Conservation (phyloP, 2,797 vertebrate genomes). For the Oreochromis grahami region DNA sequence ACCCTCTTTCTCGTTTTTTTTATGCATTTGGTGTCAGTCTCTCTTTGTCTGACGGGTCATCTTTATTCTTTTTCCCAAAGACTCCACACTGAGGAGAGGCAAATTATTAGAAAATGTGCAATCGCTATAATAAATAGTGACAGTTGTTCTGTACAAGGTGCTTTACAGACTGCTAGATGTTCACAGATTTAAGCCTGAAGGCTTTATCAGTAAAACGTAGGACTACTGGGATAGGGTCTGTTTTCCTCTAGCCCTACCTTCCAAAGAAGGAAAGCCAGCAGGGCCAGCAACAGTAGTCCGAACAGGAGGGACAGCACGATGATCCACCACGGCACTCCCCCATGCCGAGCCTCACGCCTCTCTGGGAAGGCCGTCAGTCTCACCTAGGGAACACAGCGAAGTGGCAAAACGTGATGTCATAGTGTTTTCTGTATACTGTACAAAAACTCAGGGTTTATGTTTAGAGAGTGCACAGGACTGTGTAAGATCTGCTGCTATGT, state of each 20-base stretch:
- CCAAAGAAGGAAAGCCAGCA: slow-evolving; percentile 92
- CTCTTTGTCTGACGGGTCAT: slow-evolving; percentile 94
- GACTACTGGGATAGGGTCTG: not conserved
- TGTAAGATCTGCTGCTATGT: not conserved
- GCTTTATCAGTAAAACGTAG: not conserved
- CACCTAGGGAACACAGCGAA: slow-evolving; percentile 66
- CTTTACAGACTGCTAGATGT: not conserved
- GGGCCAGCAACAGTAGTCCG: slow-evolving; percentile 86
- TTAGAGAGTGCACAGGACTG: not conserved
- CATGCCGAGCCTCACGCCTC: slow-evolving; percentile 75
- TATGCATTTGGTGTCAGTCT: slow-evolving; percentile 95
- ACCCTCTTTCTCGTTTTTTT: slow-evolving; percentile 71
- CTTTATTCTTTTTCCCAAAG: slow-evolving; percentile 95
- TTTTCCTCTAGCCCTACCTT: slow-evolving; percentile 80
- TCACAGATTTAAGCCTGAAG: not conserved
- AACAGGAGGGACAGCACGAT: slow-evolving; percentile 88
- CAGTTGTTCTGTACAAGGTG: not conserved
- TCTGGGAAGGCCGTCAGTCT: slow-evolving; percentile 90
- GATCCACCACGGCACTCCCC: slow-evolving; percentile 92
- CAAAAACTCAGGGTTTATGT: not conserved
- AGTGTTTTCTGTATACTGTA: not conserved
- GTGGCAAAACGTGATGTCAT: not conserved
- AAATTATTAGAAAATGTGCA: slow-evolving; percentile 78
- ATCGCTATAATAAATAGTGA: not conserved
- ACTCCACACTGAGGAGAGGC: slow-evolving; percentile 97